Evolutionary conservation across 2,113 vertebrate species (phyloP), one percentile per base, ranked within the genome.

Genomic region (Thunnus thynnus): DNA sequence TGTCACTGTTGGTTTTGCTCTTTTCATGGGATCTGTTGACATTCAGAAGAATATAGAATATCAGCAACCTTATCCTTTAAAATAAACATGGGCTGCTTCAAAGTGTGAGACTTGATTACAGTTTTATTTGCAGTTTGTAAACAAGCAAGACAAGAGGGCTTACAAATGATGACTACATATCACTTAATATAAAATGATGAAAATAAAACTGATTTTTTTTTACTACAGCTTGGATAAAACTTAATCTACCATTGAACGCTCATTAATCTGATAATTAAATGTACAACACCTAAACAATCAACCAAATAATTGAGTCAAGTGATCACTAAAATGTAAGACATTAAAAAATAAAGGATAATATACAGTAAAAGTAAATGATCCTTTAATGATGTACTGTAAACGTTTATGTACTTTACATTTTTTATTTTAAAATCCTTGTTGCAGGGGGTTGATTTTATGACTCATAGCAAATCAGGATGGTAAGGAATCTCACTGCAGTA

Each of bases 291-390:
- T 72, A 72, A 30, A 72, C 57, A 76, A 46, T 58, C 52, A 41
- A 48, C 32, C 50, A 62, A 16, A 46, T 56, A 69, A 74, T 16
- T 41, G 48, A 63, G 58, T 54, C 9, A 22, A 75, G 48, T 51
- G 51, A 50, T 70, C 3, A 41, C 5, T 11, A 17, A 46, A 60
- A 10, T 63, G 44, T 64, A 52, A 27, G 51, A 65, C 48, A 76
- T 70, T 13, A 56, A 44, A 57, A 22, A 27, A 32, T n/a, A 14
- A 32, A 27, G 10, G 25, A 44, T 69, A 51, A 47, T 32, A 17
- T 41, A 41, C 36, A 41, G 36, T 54, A n/a, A 36, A 41, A 67
- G 54, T 0, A 61, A 61, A 72, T 48, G 11, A 78, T 54, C 36
- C 52, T 54, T 30, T 4, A 16, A 46, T 60, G 9, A 66, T 67